Base-by-base conservation (phyloP, 2,888 invertebrate genomes). In the Aspidiotus destructor region DNA sequence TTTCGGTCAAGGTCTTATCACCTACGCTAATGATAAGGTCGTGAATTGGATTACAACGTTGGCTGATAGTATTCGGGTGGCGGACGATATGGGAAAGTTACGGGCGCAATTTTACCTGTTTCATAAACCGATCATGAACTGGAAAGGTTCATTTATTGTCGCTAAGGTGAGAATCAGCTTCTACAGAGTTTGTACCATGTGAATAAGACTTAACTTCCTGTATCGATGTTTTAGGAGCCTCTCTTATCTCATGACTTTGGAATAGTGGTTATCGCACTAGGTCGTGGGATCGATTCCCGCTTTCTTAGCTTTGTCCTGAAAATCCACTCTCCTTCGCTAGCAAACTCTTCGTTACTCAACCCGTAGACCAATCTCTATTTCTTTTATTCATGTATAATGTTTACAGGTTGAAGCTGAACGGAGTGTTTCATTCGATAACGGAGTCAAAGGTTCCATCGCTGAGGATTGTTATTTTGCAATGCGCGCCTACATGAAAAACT, bases 141-240 rank as follows among this genome's bases (percentile, higher is more conserved):
- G 96, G 95, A 97, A 97, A 80, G 97, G 97, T 71, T 96, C 96
- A 57, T 97, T 89, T 79, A 96, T 97, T 72, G 95, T 97, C 10
- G 94, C 95, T 71, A 93, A 93, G 86, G 92, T 92, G 77, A 79
- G 78, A 13, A 48, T 48, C 10, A n/a, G n/a, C 28, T 28, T 28
- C n/a, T n/a, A n/a, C n/a, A n/a, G n/a, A n/a, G n/a, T n/a, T n/a
- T n/a, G n/a, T n/a, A n/a, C n/a, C n/a, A n/a, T n/a, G n/a, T n/a
- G n/a, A n/a, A n/a, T n/a, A n/a, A n/a, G n/a, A n/a, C n/a, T n/a
- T n/a, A n/a, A 28, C 28, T 28, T 54, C 55, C 17, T 54, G 9
- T 54, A 13, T 17, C 55, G 17, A 11, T 42, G 11, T 42, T 41
- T 28, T 28, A 28, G 28, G 28, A 28, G n/a, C n/a, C n/a, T n/a